A percentile compares a stretch with the other conserved stretches of the same genome.
phyloP scores from a whole-genome alignment of 2,797 vertebrate species.

The Rhinichthys osculus region DNA sequence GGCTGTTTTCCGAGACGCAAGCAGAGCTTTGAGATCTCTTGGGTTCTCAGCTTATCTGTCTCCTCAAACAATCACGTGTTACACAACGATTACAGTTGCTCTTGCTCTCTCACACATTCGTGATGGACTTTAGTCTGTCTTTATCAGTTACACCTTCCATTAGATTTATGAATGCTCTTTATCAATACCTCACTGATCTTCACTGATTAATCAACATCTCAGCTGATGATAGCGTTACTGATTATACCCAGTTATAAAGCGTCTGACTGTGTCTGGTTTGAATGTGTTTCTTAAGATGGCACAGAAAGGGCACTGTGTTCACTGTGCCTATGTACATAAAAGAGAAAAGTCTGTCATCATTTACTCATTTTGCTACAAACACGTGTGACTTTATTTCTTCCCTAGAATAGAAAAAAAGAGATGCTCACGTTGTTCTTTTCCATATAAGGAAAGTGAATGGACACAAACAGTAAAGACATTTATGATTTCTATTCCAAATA shows the following conservation, averaged over 20 bases:
- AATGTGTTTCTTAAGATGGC: not conserved
- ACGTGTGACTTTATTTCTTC: not conserved
- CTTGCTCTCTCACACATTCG: not conserved
- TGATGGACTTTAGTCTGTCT: slow-evolving; percentile 68
- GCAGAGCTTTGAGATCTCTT: not conserved
- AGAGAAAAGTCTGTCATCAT: not conserved
- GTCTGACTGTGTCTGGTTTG: not conserved
- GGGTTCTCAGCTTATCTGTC: slow-evolving; percentile 12
- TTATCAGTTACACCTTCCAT: slow-evolving; percentile 59
- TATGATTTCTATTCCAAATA: too few relatives aligned
- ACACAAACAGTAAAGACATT: not conserved
- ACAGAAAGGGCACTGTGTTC: not conserved
- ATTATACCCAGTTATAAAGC: not conserved
- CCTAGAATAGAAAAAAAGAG: not conserved
- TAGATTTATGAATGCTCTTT: slow-evolving; percentile 28
- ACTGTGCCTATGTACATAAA: not conserved
- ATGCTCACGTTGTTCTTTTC: not conserved
- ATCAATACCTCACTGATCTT: slow-evolving; percentile 32
- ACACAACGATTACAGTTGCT: not conserved
- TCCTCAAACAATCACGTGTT: slow-evolving; percentile 15
- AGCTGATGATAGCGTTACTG: not conserved
- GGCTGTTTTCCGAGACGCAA: not conserved
- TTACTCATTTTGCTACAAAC: not conserved
- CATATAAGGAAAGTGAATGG: not conserved
- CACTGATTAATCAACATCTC: slow-evolving; percentile 8